phyloP scores from a whole-genome alignment of 2,888 invertebrate genomes.

The Trilocha varians region DNA sequence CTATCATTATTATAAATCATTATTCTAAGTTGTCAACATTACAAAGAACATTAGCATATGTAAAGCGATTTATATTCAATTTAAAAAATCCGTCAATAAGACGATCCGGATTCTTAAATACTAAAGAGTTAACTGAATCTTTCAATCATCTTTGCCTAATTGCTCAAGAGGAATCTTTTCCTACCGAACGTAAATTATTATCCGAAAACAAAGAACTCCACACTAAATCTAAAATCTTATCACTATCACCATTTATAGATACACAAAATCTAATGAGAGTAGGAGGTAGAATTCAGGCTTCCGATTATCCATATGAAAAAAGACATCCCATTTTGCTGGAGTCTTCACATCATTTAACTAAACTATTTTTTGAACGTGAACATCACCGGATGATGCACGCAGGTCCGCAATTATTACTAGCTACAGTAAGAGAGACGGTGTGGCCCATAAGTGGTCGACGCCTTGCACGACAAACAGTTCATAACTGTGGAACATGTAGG shows the following conservation, averaged over 20 bases:
- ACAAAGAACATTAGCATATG: too few relatives aligned
- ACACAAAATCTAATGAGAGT: constrained; percentile 4
- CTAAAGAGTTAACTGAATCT: neutral
- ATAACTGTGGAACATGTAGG: constrained; percentile 11
- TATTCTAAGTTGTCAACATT: too few relatives aligned
- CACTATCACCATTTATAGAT: constrained; percentile 1
- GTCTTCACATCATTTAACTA: constrained; percentile 6
- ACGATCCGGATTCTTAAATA: neutral
- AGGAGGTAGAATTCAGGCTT: constrained; percentile 2
- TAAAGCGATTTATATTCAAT: too few relatives aligned
- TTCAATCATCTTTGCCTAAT: neutral
- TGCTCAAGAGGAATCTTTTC: too few relatives aligned
- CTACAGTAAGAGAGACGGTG: constrained; percentile 3
- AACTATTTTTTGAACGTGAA: constrained; percentile 1
- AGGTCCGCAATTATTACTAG: constrained; percentile 4
- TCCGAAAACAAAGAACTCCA: neutral
- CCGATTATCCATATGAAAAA: neutral
- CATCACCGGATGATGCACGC: constrained; percentile 3
- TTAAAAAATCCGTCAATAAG: neutral
- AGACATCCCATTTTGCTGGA: constrained; percentile 6
- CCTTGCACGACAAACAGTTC: constrained; percentile 7
- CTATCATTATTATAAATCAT: neutral
- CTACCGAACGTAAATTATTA: neutral
- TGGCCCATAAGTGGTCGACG: constrained; percentile 12
- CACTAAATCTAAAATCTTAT: constrained; percentile 1